These are phyloP conservation scores for Myrmecobius fasciatus DNA, from an alignment of 2,113 vertebrate species.

Conservation along the genomic window DNA sequence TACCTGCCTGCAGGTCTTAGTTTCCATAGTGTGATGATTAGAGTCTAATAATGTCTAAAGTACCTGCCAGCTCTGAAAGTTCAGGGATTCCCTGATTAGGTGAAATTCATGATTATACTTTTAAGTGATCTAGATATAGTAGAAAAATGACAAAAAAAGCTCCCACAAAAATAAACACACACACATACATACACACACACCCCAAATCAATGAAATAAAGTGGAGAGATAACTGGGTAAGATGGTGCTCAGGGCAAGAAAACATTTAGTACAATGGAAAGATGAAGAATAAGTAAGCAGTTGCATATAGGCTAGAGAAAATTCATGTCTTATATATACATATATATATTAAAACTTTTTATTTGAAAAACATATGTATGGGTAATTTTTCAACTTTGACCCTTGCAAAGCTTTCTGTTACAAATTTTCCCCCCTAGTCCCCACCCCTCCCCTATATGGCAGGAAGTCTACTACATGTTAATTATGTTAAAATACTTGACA, in stretches of 20 bases:
- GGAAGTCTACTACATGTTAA: too few relatives aligned
- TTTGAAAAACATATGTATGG: too few relatives aligned
- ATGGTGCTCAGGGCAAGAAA: slow-evolving; percentile 8
- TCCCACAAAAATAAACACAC: background rate
- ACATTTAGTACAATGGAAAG: background rate
- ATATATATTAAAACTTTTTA: too few relatives aligned
- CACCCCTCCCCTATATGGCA: too few relatives aligned
- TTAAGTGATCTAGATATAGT: background rate
- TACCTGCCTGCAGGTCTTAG: background rate
- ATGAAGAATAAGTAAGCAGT: background rate
- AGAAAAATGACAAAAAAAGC: slow-evolving; percentile 8
- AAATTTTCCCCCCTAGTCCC: too few relatives aligned
- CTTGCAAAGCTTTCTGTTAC: too few relatives aligned
- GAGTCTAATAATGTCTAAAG: background rate
- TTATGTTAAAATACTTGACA: too few relatives aligned
- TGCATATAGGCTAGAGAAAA: background rate
- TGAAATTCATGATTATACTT: slow-evolving; percentile 9
- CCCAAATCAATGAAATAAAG: background rate
- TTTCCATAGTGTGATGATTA: background rate
- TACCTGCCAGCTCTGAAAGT: background rate
- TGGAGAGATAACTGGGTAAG: background rate
- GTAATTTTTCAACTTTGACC: too few relatives aligned
- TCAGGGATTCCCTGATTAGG: background rate
- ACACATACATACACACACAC: too few relatives aligned
- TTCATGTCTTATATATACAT: too few relatives aligned